These are phyloP conservation scores for Neoitamus cyanurus DNA, from an alignment of 2,888 invertebrate genomes.

Conservation along the genomic window DNA sequence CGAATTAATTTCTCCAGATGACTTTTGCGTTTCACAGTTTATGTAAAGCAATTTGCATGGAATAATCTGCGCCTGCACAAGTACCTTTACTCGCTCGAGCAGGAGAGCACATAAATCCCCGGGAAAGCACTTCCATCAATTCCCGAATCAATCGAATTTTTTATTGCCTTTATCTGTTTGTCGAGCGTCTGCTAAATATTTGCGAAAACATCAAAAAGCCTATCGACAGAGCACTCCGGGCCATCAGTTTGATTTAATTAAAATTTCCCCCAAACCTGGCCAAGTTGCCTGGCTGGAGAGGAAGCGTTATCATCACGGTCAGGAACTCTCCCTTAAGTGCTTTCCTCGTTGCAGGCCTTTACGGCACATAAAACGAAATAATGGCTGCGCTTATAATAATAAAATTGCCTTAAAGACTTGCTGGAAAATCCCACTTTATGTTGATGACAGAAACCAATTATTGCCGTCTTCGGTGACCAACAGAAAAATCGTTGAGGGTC, in stretches of 20 bases:
- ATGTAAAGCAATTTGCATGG: not conserved
- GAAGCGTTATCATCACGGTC: conserved; percentile 10
- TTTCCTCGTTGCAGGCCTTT: conserved; percentile 30
- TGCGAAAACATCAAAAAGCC: conserved; percentile 22
- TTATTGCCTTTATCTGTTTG: conserved; percentile 6
- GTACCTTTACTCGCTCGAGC: not conserved
- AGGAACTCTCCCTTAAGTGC: conserved; percentile 34
- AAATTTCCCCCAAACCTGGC: not conserved
- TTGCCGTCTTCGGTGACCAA: conserved; percentile 36
- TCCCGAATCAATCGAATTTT: not conserved
- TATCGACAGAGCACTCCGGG: not conserved
- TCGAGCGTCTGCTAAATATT: conserved; percentile 34
- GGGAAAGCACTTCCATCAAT: not conserved
- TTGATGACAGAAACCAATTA: conserved; percentile 45
- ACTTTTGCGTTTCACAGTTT: not conserved
- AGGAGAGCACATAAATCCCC: not conserved
- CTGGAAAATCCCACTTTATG: conserved; percentile 36
- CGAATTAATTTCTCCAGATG: not conserved
- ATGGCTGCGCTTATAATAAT: conserved; percentile 42
- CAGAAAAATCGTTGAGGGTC: conserved; percentile 40
- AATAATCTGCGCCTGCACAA: not conserved
- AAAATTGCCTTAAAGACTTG: conserved; percentile 39
- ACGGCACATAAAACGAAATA: conserved; percentile 36
- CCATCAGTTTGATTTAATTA: conserved; percentile 42
- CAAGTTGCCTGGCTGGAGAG: not conserved